Base-by-base conservation (phyloP, 1,140 invertebrate genomes). In the Diachasmimorpha longicaudata region DNA sequence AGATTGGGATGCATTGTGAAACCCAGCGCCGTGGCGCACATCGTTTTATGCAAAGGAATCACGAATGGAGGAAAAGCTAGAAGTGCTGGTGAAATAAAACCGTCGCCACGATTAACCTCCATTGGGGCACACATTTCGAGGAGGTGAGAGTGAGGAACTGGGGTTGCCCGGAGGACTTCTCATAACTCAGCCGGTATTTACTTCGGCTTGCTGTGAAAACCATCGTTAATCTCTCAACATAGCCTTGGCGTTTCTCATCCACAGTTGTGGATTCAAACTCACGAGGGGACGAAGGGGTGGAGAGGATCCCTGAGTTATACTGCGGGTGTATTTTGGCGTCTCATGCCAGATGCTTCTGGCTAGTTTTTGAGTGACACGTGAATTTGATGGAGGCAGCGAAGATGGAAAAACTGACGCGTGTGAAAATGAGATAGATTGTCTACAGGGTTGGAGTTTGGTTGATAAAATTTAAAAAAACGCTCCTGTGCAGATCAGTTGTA, bases 21-120 rank as follows among this genome's bases (percentile, higher is more conserved):
- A 75, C 16, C 67, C 10, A 4, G 58, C 9, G 58, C 21, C 25
- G 23, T 42, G 0, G 48, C 16, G 55, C 5, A n/a, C 75, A 72
- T 72, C 75, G 78, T 79, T 81, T 85, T 82, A 84, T 84, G 83
- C 82, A 82, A 84, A 86, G 78, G 78, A 83, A 80, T 77, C 81
- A 83, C 79, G 79, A 82, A 83, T 80, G 83, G 83, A 86, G 85
- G 85, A 85, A 86, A 85, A 85, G 80, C 78, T 80, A 79, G 81
- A 79, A 72, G 75, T 79, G 80, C 78, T 79, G 78, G 80, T 77
- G 76, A 74, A 80, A 85, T 84, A 81, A 81, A 83, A 80, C 81
- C 77, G 77, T 82, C 78, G 81, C 74, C 46, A 63, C 48, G 74
- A 78, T 78, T 76, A 79, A 81, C 77, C 79, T 82, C 78, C 77